Base-by-base conservation (phyloP, 92 coral and sea anemone species). In the Porites cylindrica region DNA sequence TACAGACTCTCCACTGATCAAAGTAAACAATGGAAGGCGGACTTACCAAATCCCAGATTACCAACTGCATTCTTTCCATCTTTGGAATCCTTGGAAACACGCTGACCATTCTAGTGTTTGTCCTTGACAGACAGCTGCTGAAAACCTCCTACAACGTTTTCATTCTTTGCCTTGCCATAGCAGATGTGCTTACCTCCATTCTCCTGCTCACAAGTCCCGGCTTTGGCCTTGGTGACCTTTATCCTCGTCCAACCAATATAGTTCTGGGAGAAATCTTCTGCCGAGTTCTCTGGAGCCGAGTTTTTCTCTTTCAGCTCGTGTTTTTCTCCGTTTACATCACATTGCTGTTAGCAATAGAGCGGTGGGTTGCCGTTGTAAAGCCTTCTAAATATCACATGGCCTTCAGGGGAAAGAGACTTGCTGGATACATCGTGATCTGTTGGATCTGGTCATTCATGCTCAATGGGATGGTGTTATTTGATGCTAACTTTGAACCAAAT, bases 311-410 rank as follows among this genome's bases (percentile, higher is more conserved):
- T 82, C 86, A 86, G 21, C 85, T 94, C 24, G 93, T 88, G 7
- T 82, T 89, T 56, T 91, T 89, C 32, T 92, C 98, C 10, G 90
- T 89, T 2, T 83, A 90, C 79, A 92, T 92, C n/a, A 91, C 90
- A 67, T 85, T 89, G 82, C 85, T 87, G 58, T 82, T 95, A 88
- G 88, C 96, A 19, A 82, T 91, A 21, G 98, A 95, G 79, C 96
- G 98, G 63, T 95, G 98, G 98, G 88, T 81, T 61, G 94, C 98
- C 1, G 91, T 91, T 4, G 76, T 93, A 56, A 93, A 82, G 84
- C 98, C 98, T 12, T 51, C 91, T 83, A 82, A 78, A 62, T 95
- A 93, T 90, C 91, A 77, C 61, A 70, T 67, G 12, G 79, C 85
- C 26, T 83, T 86, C 62, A 80, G 85, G 6, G 85, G 78, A 24